Evolutionary conservation across 2,113 vertebrate genomes (phyloP).

Genomic region (Eclectus roratus): DNA sequence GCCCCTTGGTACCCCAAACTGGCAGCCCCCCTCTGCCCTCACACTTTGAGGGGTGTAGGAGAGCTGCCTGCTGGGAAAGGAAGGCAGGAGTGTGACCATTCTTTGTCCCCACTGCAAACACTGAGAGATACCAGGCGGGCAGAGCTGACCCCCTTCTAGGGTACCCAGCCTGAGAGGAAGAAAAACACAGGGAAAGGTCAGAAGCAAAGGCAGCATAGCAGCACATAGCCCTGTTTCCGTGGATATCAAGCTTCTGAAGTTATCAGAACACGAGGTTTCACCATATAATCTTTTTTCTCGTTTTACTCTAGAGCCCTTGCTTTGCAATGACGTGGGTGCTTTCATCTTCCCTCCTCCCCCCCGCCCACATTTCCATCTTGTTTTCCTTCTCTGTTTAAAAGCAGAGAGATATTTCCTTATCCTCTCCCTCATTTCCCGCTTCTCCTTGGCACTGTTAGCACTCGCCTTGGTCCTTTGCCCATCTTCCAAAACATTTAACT

Average conservation of each 20-base stretch:
- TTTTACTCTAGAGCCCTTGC: background rate
- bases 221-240: background rate
- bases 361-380: background rate
- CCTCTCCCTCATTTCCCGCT: constrained; percentile 11
- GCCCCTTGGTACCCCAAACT: accelerated
- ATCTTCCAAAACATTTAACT: constrained; percentile 24
- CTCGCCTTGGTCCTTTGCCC: background rate
- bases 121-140: background rate
- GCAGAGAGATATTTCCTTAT: background rate
- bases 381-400: background rate
- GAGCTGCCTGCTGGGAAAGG: background rate
- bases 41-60: background rate
- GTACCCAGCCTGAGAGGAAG: background rate
- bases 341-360: background rate
- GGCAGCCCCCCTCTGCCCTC: background rate
- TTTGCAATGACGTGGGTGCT: background rate
- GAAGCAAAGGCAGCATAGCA: background rate
- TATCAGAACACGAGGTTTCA: background rate
- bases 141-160: background rate
- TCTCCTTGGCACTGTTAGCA: constrained; percentile 7
- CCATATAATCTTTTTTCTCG: background rate
- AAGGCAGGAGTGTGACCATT: background rate
- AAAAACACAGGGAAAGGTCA: background rate
- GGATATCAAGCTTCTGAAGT: background rate
- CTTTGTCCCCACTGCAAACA: background rate